phyloP scores from a whole-genome alignment of 2,888 invertebrate species.

The Agriopis leucophaearia region DNA sequence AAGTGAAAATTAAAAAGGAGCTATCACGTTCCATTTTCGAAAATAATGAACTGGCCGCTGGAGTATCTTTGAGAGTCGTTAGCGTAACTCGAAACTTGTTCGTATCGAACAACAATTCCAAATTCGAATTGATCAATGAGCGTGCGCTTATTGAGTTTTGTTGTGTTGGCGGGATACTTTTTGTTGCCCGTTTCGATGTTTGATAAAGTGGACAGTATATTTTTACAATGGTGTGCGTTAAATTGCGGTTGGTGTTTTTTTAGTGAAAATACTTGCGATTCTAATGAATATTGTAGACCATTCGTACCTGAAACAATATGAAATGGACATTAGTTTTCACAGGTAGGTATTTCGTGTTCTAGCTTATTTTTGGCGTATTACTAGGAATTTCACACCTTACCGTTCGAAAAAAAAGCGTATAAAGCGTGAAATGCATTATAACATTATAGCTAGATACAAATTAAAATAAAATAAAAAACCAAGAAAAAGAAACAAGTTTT shows the following conservation, averaged over 20 bases:
- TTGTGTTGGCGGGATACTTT: conserved; percentile 42
- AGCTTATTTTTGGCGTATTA: too few species aligned
- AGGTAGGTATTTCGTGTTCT: too few species aligned
- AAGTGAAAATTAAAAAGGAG: conserved; percentile 59
- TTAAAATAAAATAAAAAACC: too few species aligned
- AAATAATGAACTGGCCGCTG: conserved; percentile 79
- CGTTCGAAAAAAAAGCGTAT: too few species aligned
- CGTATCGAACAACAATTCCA: conserved; percentile 64
- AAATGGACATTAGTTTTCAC: background rate
- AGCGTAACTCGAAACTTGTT: conserved; percentile 67
- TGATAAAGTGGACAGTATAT: conserved; percentile 41
- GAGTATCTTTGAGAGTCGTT: conserved; percentile 75
- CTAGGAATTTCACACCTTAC: too few species aligned
- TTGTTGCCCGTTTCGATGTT: conserved; percentile 39
- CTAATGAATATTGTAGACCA: background rate
- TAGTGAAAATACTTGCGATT: background rate
- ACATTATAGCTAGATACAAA: too few species aligned
- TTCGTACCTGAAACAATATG: conserved; percentile 19
- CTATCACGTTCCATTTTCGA: conserved; percentile 68
- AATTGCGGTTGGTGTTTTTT: background rate
- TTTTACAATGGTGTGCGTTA: conserved; percentile 10
- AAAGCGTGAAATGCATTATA: too few species aligned
- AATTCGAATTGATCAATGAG: conserved; percentile 76
- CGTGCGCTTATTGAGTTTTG: conserved; percentile 51
- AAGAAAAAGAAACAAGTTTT: too few species aligned